Percentiles rank a stretch among this genome's conserved stretches.
phyloP scores from a whole-genome alignment of 2,113 vertebrate species.

The Murina feae region DNA sequence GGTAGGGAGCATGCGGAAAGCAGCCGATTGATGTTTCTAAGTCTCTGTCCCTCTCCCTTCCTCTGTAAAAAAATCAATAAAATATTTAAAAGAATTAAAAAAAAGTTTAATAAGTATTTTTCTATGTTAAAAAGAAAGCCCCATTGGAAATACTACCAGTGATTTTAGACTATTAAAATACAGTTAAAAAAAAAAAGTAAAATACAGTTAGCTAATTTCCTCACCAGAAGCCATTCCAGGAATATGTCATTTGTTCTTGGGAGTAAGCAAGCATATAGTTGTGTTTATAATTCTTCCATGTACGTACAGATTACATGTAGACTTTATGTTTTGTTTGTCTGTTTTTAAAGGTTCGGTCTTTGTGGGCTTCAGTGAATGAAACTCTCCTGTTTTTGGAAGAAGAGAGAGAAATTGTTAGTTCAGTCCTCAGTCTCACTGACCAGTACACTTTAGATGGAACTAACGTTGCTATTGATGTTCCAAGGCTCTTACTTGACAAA shows the following conservation, averaged over 20 bases:
- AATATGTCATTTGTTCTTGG: conserved; percentile 20
- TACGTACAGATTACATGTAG: not conserved
- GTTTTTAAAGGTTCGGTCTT: conserved; percentile 83
- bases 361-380: conserved; percentile 84
- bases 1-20: too few species aligned
- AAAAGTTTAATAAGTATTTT: conserved; percentile 72
- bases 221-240: not conserved
- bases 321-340: not conserved
- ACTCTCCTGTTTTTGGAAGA: conserved; percentile 79
- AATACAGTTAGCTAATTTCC: not conserved
- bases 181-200: not conserved
- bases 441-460: conserved; percentile 84
- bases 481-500: conserved; percentile 78
- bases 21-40: too few species aligned
- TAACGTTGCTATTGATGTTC: conserved; percentile 78
- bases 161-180: not conserved
- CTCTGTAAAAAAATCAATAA: too few species aligned
- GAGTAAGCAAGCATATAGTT: not conserved
- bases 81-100: too few species aligned
- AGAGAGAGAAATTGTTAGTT: conserved; percentile 82
- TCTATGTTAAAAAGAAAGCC: not conserved
- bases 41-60: too few species aligned
- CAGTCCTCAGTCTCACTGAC: conserved; percentile 78
- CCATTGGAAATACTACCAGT: not conserved
- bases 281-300: not conserved